Conservation (phyloP, 2,113 vertebrate genomes). For the Nansenia antarctica region DNA sequence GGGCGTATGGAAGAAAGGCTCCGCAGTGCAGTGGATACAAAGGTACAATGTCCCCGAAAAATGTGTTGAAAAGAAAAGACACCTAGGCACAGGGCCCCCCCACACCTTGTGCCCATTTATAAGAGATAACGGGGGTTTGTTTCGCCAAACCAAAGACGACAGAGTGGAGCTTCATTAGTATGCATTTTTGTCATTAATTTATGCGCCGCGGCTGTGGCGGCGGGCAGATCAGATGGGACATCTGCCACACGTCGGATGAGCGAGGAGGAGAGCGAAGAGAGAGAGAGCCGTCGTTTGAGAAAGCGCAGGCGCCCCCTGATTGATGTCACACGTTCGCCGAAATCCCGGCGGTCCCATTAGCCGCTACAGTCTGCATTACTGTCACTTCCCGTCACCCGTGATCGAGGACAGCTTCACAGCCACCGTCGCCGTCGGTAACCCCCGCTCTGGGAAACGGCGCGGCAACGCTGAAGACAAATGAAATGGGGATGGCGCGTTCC, state of each 20-base stretch:
- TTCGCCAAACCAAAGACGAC: slow-evolving; percentile 42
- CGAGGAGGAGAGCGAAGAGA: slow-evolving; percentile 34
- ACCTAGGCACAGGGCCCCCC: neutral
- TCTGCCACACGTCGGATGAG: slow-evolving; percentile 72
- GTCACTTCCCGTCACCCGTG: slow-evolving; percentile 53
- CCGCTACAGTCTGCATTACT: slow-evolving; percentile 66
- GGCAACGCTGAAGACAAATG: slow-evolving; percentile 52
- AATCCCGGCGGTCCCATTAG: slow-evolving; percentile 74
- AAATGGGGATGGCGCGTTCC: slow-evolving; percentile 47
- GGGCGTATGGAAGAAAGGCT: neutral
- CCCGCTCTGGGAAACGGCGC: slow-evolving; percentile 15
- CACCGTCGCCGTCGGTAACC: slow-evolving; percentile 46
- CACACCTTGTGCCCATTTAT: slow-evolving; percentile 32
- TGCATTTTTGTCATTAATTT: slow-evolving; percentile 59
- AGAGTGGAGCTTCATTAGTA: slow-evolving; percentile 57
- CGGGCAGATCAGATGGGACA: slow-evolving; percentile 59
- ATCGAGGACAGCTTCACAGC: slow-evolving; percentile 46
- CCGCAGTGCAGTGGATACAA: neutral
- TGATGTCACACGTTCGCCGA: slow-evolving; percentile 62
- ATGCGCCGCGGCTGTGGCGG: slow-evolving; percentile 12
- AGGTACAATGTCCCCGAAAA: neutral
- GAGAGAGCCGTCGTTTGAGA: slow-evolving; percentile 52
- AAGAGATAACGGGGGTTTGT: slow-evolving; percentile 31
- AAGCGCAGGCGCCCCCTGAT: slow-evolving; percentile 57
- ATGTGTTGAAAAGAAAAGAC: neutral